Evolutionary conservation across 2,113 vertebrate genomes (phyloP).

Genomic region (Pundamilia nyererei): DNA sequence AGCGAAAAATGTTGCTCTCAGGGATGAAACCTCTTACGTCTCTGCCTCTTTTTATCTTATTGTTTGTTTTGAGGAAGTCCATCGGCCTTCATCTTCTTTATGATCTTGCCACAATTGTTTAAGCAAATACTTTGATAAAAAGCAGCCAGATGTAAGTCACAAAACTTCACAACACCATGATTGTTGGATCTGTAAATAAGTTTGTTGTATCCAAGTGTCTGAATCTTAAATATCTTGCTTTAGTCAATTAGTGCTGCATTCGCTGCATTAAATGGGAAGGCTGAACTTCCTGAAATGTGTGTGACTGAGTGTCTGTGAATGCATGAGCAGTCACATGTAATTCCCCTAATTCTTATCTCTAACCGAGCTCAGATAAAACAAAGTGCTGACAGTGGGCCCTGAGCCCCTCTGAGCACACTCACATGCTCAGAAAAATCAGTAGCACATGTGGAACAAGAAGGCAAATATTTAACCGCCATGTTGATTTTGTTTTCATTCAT

Average conservation of each 20-base stretch:
- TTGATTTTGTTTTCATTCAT: not conserved
- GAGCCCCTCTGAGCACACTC: not conserved
- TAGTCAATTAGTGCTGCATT: not conserved
- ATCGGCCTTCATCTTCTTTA: not conserved
- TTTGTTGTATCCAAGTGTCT: not conserved
- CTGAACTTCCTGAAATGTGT: not conserved
- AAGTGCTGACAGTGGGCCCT: not conserved
- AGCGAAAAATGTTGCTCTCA: not conserved
- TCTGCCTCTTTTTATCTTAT: not conserved
- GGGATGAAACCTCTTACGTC: not conserved
- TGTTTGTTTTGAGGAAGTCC: not conserved
- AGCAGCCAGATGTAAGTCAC: not conserved
- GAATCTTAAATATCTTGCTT: not conserved
- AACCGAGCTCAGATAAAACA: not conserved
- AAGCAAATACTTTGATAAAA: not conserved
- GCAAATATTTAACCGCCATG: not conserved
- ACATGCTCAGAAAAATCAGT: not conserved
- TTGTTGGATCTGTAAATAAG: not conserved
- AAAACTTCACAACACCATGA: not conserved
- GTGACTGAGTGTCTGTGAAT: slow-evolving; percentile 4
- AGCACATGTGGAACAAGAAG: not conserved
- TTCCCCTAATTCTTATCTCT: slow-evolving; percentile 2
- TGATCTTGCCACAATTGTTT: not conserved
- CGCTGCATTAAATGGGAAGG: not conserved
- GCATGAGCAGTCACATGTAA: not conserved